These are phyloP conservation scores for Irena cyanogastra DNA, from an alignment of 2,113 vertebrate genomes.

Conservation along the genomic window DNA sequence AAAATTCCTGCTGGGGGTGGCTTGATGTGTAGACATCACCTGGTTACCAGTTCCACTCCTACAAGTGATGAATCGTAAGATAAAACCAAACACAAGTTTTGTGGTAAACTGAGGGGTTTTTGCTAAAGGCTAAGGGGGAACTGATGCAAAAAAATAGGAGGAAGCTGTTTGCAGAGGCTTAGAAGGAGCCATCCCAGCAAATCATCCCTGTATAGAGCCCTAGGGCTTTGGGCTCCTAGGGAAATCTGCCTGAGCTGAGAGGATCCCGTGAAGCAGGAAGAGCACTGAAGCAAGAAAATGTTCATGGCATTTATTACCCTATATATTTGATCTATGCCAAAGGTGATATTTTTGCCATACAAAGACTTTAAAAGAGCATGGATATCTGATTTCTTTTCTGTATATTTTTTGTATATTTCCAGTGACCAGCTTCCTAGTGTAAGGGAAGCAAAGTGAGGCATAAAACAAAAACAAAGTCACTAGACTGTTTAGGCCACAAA, in stretches of 20 bases:
- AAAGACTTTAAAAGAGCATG: not conserved
- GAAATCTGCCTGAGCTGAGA: not conserved
- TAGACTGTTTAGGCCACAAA: not conserved
- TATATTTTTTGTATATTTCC: not conserved
- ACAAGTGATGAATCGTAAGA: not conserved
- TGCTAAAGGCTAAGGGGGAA: not conserved
- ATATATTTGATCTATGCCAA: not conserved
- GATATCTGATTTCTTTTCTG: not conserved
- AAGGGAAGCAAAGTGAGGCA: not conserved
- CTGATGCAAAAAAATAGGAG: not conserved
- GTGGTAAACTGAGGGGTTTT: not conserved
- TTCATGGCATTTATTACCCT: not conserved
- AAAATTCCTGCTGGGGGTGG: not conserved
- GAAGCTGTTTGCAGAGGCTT: not conserved
- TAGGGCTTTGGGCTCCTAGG: not conserved
- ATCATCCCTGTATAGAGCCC: not conserved
- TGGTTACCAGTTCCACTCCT: not conserved
- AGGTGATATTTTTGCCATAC: not conserved
- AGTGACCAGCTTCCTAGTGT: not conserved
- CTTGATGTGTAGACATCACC: not conserved
- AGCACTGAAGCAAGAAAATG: not conserved
- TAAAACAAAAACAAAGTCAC: not conserved
- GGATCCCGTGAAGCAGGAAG: not conserved
- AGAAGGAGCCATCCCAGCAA: not conserved
- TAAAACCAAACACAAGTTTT: not conserved